phyloP scores from a whole-genome alignment of 2,113 vertebrate species.

The Daphoenositta chrysoptera region DNA sequence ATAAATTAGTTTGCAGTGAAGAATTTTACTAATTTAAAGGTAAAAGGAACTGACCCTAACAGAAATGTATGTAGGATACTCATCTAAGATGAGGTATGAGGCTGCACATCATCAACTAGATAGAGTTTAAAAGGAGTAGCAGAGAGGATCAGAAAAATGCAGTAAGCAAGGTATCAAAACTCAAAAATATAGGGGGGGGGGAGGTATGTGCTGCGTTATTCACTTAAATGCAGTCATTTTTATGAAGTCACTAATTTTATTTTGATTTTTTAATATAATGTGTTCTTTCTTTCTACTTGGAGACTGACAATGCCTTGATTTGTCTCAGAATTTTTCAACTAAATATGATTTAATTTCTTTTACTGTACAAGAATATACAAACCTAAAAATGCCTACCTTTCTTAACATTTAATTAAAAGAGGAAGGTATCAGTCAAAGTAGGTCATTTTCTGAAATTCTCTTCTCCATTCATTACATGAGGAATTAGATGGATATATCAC shows the following conservation, averaged over 20 bases:
- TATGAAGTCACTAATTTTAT: neutral
- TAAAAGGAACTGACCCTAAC: neutral
- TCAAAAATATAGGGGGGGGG: neutral
- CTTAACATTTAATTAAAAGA: neutral
- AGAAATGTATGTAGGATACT: neutral
- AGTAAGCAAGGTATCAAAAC: neutral
- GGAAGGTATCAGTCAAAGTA: neutral
- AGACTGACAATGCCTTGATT: neutral
- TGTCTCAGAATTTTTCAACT: neutral
- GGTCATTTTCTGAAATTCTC: neutral
- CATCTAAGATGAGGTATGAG: neutral
- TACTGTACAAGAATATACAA: neutral
- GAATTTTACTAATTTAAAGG: neutral
- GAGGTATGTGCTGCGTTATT: neutral
- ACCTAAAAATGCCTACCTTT: neutral
- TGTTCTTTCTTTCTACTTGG: neutral
- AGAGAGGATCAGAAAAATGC: neutral
- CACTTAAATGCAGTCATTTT: neutral
- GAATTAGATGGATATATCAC: neutral
- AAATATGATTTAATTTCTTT: neutral
- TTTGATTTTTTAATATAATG: neutral
- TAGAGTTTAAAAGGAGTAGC: neutral
- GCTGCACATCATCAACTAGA: accelerated
- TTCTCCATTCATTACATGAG: neutral
- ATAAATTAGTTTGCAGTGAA: neutral